phyloP scores from a whole-genome alignment of 2,888 invertebrate genomes.

The Polia nebulosa region DNA sequence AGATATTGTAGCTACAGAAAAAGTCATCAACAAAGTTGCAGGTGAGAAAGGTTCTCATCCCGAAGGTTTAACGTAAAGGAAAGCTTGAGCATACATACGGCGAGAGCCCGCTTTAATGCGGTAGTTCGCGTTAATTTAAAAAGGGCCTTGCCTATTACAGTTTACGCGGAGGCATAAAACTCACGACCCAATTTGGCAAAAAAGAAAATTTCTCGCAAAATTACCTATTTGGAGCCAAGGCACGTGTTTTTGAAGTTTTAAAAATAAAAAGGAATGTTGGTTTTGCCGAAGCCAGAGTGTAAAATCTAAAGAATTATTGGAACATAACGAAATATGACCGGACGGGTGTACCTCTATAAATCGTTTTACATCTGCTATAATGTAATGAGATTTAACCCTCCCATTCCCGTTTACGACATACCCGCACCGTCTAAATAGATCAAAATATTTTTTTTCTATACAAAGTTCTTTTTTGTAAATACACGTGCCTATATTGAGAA shows the following conservation, averaged over 20 bases:
- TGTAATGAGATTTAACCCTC: conserved; percentile 90
- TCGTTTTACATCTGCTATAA: conserved; percentile 89
- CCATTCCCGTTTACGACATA: conserved; percentile 86
- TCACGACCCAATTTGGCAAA: conserved; percentile 75
- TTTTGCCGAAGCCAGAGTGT: conserved; percentile 57
- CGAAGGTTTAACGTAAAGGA: conserved; percentile 25
- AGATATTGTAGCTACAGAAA: background rate
- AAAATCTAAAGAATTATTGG: conserved; percentile 84
- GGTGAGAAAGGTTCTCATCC: conserved; percentile 32
- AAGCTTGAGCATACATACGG: conserved; percentile 48
- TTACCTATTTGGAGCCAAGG: conserved; percentile 75
- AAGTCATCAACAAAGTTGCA: conserved; percentile 31
- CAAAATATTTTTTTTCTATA: conserved; percentile 80
- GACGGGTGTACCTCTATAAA: conserved; percentile 84
- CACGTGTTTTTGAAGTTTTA: conserved; percentile 73
- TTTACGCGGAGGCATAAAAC: conserved; percentile 77
- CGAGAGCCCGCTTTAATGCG: conserved; percentile 55
- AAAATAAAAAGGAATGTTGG: conserved; percentile 64
- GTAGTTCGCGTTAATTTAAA: conserved; percentile 71
- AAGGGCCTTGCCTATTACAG: conserved; percentile 70
- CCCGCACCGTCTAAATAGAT: conserved; percentile 81
- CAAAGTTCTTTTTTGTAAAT: conserved; percentile 60
- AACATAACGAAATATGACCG: conserved; percentile 88
- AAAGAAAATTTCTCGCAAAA: conserved; percentile 75
- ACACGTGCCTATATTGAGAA: conserved; percentile 53